Evolutionary conservation across 2,797 vertebrate genomes (phyloP), one percentile per base, ranked within the genome.

Genomic region (Anguilla marmorata): DNA sequence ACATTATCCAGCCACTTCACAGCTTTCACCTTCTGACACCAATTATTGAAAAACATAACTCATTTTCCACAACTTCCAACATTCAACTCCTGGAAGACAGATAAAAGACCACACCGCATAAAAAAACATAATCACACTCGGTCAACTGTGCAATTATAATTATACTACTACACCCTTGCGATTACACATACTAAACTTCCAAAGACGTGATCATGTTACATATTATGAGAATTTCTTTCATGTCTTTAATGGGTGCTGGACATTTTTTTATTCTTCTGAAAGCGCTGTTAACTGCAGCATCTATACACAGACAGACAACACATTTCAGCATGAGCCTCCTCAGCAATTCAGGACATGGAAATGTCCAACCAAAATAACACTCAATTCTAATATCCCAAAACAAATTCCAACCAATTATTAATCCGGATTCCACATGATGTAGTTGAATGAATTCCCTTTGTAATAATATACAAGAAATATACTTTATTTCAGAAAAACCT

Each of bases 41-140:
- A 45, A 48, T 82, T 82, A 48, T 45, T 82, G 45, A 82, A 82
- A 82, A 82, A 50, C 41, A 50, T 19, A 82, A 82, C 45, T 82
- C 79, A 45, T 80, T 80, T 80, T 80, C 76, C 45, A 12, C 41
- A 82, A 12, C 79, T 45, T 82, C 21, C 79, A 82, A 21, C 24
- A 50, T 82, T 50, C 45, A 12, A 33, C 45, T 82, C 33, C 33
- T 45, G 16, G 19, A 50, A 21, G 45, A 24, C 19, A 50, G 24
- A 50, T 48, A 50, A 50, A 82, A 48, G 79, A 30, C 79, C 21
- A 82, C 21, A 50, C 79, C 41, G 50, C 45, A 50, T 82, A 48
- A 82, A 45, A 58, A 48, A 48, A 50, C 24, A 74, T 27, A 24
- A 50, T 50, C 41, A 50, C 33, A 79, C 74, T 41, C 27, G 21